Percentiles rank a stretch among this genome's conserved stretches.
Evolutionary conservation across 2,888 invertebrate genomes (phyloP).

Genomic region (Agrotis puta): DNA sequence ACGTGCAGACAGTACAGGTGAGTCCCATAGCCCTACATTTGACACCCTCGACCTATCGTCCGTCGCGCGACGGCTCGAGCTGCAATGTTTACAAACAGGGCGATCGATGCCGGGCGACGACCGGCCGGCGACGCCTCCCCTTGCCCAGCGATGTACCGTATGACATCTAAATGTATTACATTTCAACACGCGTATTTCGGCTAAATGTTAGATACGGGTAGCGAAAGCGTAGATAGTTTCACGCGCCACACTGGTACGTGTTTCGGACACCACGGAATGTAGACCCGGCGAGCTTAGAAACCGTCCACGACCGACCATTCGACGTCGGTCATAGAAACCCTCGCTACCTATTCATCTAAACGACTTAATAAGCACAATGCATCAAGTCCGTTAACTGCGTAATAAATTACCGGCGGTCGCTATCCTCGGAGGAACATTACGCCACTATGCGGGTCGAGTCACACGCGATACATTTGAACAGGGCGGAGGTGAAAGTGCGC

Average conservation of each 20-base stretch:
- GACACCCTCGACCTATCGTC: slow-evolving; percentile 33
- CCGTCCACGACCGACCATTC: slow-evolving; percentile 45
- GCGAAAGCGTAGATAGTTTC: slow-evolving; percentile 67
- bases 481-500: slow-evolving; percentile 86
- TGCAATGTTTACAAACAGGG: slow-evolving; percentile 88
- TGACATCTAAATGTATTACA: slow-evolving; percentile 50
- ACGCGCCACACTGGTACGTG: slow-evolving; percentile 58
- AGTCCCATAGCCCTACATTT: slow-evolving; percentile 79
- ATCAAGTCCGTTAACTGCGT: slow-evolving; percentile 65
- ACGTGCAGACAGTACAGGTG: slow-evolving; percentile 96
- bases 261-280: slow-evolving; percentile 45
- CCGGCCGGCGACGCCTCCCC: slow-evolving; percentile 70
- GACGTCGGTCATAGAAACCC: slow-evolving; percentile 55
- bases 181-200: slow-evolving; percentile 42
- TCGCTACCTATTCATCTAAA: slow-evolving; percentile 26
- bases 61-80: slow-evolving; percentile 55
- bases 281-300: slow-evolving; percentile 39
- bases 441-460: slow-evolving; percentile 73
- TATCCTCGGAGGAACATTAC: slow-evolving; percentile 74
- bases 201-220: slow-evolving; percentile 44
- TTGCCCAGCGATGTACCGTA: slow-evolving; percentile 35
- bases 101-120: slow-evolving; percentile 81
- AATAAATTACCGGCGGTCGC: slow-evolving; percentile 67
- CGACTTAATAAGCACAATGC: slow-evolving; percentile 66
- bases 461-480: slow-evolving; percentile 77